A percentile compares a stretch with the other conserved stretches of the same genome.
phyloP scores from a whole-genome alignment of 2,113 vertebrate species.

The Anguilla japonica region DNA sequence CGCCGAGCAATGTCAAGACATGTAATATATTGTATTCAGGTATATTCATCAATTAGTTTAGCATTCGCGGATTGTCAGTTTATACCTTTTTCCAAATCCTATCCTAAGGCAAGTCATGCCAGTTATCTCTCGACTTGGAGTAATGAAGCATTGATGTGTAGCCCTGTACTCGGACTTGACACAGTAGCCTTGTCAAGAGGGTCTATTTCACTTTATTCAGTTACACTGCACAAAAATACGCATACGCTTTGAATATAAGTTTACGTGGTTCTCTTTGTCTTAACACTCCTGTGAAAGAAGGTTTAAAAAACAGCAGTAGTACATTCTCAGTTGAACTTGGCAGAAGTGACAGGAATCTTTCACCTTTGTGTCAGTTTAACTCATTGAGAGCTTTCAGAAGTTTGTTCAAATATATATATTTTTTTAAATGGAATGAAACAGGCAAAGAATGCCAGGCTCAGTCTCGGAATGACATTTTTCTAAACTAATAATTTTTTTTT shows the following conservation, averaged over 20 bases:
- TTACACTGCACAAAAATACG: background rate
- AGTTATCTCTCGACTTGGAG: background rate
- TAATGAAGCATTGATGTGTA: background rate
- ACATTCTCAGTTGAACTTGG: too few species aligned
- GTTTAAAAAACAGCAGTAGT: too few species aligned
- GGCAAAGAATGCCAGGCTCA: too few species aligned
- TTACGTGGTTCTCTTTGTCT: background rate
- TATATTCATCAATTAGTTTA: background rate
- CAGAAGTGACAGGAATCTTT: too few species aligned
- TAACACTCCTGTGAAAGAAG: background rate
- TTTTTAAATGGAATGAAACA: too few species aligned
- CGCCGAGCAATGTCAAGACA: background rate
- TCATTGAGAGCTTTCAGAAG: too few species aligned
- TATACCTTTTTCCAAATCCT: background rate
- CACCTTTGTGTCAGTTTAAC: too few species aligned
- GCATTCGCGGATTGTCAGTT: background rate
- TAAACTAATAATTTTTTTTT: too few species aligned
- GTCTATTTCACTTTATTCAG: background rate
- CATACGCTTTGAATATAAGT: background rate
- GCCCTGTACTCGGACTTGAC: background rate
- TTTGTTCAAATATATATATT: too few species aligned
- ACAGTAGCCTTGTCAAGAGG: background rate
- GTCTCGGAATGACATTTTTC: too few species aligned
- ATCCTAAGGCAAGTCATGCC: background rate
- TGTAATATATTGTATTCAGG: background rate